Evolutionary conservation across 1,140 invertebrate genomes (phyloP).

Genomic region (Euschistus heros): DNA sequence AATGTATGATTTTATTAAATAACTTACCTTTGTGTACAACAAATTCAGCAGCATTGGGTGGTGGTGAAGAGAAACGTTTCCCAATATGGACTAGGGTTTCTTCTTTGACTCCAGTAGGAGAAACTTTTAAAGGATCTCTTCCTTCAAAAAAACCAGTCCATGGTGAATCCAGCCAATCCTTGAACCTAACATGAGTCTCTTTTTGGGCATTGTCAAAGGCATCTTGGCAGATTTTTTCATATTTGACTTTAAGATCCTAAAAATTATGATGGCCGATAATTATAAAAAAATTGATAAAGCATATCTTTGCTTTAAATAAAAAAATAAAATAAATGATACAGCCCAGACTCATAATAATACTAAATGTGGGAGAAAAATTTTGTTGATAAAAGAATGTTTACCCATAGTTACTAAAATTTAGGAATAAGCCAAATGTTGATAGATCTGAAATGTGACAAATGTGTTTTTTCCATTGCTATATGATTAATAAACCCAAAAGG

Average conservation of each 20-base stretch:
- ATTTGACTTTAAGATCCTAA: conserved; percentile 78
- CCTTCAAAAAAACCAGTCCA: conserved; percentile 95
- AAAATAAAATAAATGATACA: not conserved
- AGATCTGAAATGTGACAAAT: too few relatives aligned
- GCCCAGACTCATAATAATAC: not conserved
- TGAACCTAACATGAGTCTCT: conserved; percentile 91
- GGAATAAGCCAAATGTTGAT: too few relatives aligned
- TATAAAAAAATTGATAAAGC: too few relatives aligned
- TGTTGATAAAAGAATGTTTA: too few relatives aligned
- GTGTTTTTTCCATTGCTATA: too few relatives aligned
- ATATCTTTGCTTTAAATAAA: too few relatives aligned
- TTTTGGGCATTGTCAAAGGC: conserved; percentile 82
- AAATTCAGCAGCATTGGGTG: conserved; percentile 90
- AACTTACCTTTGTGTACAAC: conserved; percentile 73
- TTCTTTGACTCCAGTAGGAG: conserved; percentile 82
- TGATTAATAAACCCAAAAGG: too few relatives aligned
- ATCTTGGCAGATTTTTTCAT: conserved; percentile 95
- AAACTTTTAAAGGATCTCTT: conserved; percentile 76
- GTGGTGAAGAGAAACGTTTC: conserved; percentile 77
- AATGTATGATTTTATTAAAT: too few relatives aligned
- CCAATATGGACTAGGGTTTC: conserved; percentile 90
- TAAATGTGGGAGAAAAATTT: too few relatives aligned
- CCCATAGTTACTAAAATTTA: too few relatives aligned
- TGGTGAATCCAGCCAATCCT: conserved; percentile 98
- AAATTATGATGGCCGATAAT: too few relatives aligned